Base-by-base conservation (phyloP, 1,140 invertebrate genomes). In the Microplitis demolitor region DNA sequence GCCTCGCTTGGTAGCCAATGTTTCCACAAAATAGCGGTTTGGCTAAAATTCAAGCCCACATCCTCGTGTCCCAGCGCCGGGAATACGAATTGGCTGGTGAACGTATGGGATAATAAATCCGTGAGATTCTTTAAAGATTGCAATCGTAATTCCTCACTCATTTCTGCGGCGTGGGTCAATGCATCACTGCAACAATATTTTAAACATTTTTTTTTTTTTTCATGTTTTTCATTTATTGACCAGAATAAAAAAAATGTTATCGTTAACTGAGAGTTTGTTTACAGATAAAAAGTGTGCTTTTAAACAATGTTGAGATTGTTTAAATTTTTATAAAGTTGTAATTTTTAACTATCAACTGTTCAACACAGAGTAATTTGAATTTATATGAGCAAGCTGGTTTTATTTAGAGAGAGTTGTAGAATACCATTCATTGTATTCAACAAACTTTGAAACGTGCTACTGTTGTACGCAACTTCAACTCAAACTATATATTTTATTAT, bases 51-150 rank as follows among this genome's bases (percentile, higher is more conserved):
- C 5, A 90, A 87, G 1, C 89, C 89, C 5, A 92, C 91, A 78
- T 95, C 94, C 79, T 94, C 92, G 83, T 94, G 93, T 1, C 94
- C 94, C 70, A 95, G 82, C 1, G 93, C 93, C 3, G 94, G 94
- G 79, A 95, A 95, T 33, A 95, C 92, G 80, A 94, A 95, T 80
- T 94, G 92, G 61, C 91, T 92, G 69, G 91, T 92, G 85, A 95
- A 95, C 16, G 93, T 93, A 77, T 90, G 90, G 33, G 90, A 89
- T 66, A 95, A 87, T 54, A 95, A 84, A 76, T 94, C 91, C 0
- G 93, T 95, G 33, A 95, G 90, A 83, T 95, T 95, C 74, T 92
- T 89, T 54, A 95, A 86, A 33, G 92, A 90, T 76, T 91, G 90
- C 76, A 93, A 82, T 76, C 92, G 91, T 64, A 89, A 85, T 73